phyloP scores from a whole-genome alignment of 1,140 invertebrate species.

The Dufourea novaeangliae region DNA sequence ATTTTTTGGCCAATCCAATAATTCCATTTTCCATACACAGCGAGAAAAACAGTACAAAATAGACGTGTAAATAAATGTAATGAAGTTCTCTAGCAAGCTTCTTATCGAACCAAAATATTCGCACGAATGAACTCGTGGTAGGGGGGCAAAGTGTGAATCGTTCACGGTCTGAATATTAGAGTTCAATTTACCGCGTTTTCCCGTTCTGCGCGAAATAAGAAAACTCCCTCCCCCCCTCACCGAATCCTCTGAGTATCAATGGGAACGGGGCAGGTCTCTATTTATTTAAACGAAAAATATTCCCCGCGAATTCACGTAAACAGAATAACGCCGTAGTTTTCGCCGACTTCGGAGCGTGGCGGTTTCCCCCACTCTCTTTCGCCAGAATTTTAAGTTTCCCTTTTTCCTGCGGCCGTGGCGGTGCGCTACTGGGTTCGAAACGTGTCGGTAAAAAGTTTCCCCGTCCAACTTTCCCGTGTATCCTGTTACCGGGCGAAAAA shows the following conservation, averaged over 20 bases:
- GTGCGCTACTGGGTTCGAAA: not conserved
- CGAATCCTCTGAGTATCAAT: no score
- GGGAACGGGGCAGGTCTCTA: not conserved
- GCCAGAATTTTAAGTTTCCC: conserved; percentile 8
- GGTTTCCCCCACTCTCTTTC: no score
- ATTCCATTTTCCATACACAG: not conserved
- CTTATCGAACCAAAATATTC: not conserved
- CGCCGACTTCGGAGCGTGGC: not conserved
- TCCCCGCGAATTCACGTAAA: not conserved
- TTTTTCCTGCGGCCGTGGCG: not conserved
- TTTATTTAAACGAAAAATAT: conserved; percentile 4
- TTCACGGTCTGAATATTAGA: conserved; percentile 6
- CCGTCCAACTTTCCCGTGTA: conserved; percentile 14
- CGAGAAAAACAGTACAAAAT: not conserved
- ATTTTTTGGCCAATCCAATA: not conserved
- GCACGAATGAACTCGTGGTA: not conserved
- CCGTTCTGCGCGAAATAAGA: not conserved
- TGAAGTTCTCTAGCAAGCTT: not conserved
- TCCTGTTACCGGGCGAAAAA: conserved; percentile 6
- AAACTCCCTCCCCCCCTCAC: not conserved
- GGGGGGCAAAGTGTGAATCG: conserved; percentile 7
- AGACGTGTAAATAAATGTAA: not conserved
- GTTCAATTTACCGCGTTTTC: not conserved
- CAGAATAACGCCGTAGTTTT: not conserved
- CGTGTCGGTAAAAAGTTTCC: conserved; percentile 22